Evolutionary conservation across 2,797 vertebrate species (phyloP), one percentile per base, ranked within the genome.

Genomic region (Ficedula albicollis): DNA sequence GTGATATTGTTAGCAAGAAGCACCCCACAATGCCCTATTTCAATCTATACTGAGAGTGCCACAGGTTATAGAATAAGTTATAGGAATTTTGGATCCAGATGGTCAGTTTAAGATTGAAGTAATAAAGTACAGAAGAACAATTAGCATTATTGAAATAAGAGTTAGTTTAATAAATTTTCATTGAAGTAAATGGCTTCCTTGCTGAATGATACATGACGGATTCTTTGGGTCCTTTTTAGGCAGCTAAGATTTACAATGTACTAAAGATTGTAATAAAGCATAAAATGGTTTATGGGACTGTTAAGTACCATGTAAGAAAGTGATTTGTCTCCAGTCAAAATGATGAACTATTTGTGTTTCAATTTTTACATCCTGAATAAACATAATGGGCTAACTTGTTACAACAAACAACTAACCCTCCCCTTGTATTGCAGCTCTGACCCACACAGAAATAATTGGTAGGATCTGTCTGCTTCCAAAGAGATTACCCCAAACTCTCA

Each of bases 151-250:
- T 27, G 74, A 84, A 91, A 29, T 39, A 88, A 74, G 41, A 21
- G 32, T 60, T 64, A 87, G 36, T 76, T 87, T 43, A 38, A 34
- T 74, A 54, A 32, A 48, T 67, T 91, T 88, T 90, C 38, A 19
- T 39, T 82, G 43, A 86, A n/a, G 74, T 63, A 73, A 90, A 83
- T 54, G 77, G 74, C 67, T 91, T 91, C 59, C 75, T 76, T 93
- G 70, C 63, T 70, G 56, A 89, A 82, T 21, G n/a, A 67, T 29
- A 67, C 25, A 63, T 30, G 63, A 75, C 1, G 23, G n/a, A 75
- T 54, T 68, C 39, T 78, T 19, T 46, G 44, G 51, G 69, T 52
- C 56, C 49, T 81, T 79, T 10, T 1, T 4, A 79, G 51, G 68
- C 3, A 5, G 54, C 52, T 38, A 62, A 64, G 55, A 74, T 78